These are phyloP conservation scores for Eptatretus burgeri DNA, from an alignment of 2,113 vertebrate genomes.

Conservation along the genomic window DNA sequence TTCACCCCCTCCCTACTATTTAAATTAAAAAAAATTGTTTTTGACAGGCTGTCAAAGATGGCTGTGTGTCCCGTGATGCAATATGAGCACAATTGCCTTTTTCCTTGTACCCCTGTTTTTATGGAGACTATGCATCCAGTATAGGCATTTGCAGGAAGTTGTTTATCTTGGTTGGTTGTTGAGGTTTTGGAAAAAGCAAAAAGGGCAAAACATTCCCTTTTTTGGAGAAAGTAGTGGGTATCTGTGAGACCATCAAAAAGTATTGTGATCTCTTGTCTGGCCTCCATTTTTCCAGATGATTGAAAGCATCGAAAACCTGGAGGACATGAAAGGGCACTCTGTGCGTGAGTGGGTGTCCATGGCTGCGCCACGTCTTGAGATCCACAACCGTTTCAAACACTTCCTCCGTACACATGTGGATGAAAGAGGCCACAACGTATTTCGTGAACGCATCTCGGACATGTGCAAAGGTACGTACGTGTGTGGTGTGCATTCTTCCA, in stretches of 20 bases:
- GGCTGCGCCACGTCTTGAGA: conserved; percentile 66
- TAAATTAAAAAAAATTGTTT: too few relatives aligned
- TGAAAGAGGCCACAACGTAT: conserved; percentile 69
- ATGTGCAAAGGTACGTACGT: conserved; percentile 66
- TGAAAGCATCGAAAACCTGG: conserved; percentile 90
- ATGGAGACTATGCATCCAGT: too few relatives aligned
- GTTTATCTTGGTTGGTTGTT: too few relatives aligned
- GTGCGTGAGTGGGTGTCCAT: conserved; percentile 93
- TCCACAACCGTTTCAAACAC: conserved; percentile 94
- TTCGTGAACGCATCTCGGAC: conserved; percentile 87
- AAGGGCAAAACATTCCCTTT: too few relatives aligned
- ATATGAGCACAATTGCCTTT: neutral
- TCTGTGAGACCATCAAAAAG: too few relatives aligned
- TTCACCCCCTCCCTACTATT: too few relatives aligned
- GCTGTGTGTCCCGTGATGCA: neutral
- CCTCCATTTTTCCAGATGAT: conserved; percentile 31
- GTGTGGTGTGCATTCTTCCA: neutral
- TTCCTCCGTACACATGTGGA: conserved; percentile 83
- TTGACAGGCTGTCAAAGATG: neutral
- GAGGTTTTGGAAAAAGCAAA: too few relatives aligned
- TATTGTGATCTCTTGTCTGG: too few relatives aligned
- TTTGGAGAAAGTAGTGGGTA: too few relatives aligned
- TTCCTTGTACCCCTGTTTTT: neutral
- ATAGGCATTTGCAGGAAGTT: too few relatives aligned
- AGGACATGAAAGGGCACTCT: conserved; percentile 83